Base-by-base conservation (phyloP, 1,140 invertebrate genomes). In the Apis florea region DNA sequence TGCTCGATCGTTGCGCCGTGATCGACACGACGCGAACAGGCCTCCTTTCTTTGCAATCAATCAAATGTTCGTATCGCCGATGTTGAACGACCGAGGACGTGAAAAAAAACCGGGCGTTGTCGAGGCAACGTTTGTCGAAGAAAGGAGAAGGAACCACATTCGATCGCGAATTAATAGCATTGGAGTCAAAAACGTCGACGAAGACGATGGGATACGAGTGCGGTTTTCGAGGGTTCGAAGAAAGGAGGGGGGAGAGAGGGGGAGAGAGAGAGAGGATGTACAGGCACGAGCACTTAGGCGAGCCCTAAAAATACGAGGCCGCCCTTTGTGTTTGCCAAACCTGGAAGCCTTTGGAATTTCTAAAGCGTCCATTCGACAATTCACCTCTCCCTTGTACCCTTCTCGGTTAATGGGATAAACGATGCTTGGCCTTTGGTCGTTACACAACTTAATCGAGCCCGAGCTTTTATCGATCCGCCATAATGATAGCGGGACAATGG, bases 341-440 rank as follows among this genome's bases (percentile, higher is more conserved):
- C 75, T 86, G 68, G 79, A 72, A 84, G 83, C 83, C 53, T 66
- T 79, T 63, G 79, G 67, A 82, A 82, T 82, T 84, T 84, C 83
- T 84, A 86, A 85, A 85, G 84, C 59, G 40, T 47, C 72, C 72
- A 64, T 83, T 75, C 81, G 53, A 78, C 76, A 72, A 79, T 83
- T 78, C 74, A 58, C 64, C 75, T 74, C 56, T 70, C 63, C 49
- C 56, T 79, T 53, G 70, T 67, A 17, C 24, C 72, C n/a, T n/a
- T n/a, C n/a, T 40, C 49, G 58, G 31, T 85, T n/a, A 82, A 84
- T 84, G 63, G 83, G 83, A 84, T 82, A 84, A 84, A 78, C 21
- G 79, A 73, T 81, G 77, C 64, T 72, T 76, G 69, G 47, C 79
- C 74, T 73, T 82, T 84, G 75, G 83, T 84, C 73, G 72, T 72